Conservation (phyloP, 2,113 vertebrate species). For the Dromaius novaehollandiae region DNA sequence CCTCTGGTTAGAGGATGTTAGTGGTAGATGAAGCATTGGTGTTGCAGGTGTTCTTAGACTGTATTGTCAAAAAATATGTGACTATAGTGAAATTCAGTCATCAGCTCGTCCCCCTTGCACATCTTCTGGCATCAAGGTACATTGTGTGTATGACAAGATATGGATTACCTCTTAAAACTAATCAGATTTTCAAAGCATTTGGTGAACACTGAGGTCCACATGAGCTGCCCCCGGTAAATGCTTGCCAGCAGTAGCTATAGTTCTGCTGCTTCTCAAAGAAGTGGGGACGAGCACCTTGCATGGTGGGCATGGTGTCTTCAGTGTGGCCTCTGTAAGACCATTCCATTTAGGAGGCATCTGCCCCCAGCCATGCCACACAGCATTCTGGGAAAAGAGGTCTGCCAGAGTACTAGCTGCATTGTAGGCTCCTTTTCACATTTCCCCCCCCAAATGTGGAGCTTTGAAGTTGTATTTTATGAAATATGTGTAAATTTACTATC, state of each 20-base stretch:
- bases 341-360: neutral
- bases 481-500: neutral
- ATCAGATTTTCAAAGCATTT: neutral
- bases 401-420: neutral
- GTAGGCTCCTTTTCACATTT: neutral
- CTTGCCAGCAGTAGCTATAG: neutral
- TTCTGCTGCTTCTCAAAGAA: neutral
- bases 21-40: neutral
- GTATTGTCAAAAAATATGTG: neutral
- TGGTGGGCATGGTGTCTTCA: neutral
- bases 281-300: fast-evolving
- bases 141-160: neutral
- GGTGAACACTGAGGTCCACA: neutral
- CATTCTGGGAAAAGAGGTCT: neutral
- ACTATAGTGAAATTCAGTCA: neutral
- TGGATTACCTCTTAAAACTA: neutral
- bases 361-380: neutral
- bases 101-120: neutral
- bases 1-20: neutral
- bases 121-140: neutral
- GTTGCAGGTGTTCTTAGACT: neutral
- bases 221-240: neutral
- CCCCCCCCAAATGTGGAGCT: neutral
- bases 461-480: neutral
- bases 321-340: neutral